Evolutionary conservation across 2,797 vertebrate species (phyloP).

Genomic region (Coluber constrictor): DNA sequence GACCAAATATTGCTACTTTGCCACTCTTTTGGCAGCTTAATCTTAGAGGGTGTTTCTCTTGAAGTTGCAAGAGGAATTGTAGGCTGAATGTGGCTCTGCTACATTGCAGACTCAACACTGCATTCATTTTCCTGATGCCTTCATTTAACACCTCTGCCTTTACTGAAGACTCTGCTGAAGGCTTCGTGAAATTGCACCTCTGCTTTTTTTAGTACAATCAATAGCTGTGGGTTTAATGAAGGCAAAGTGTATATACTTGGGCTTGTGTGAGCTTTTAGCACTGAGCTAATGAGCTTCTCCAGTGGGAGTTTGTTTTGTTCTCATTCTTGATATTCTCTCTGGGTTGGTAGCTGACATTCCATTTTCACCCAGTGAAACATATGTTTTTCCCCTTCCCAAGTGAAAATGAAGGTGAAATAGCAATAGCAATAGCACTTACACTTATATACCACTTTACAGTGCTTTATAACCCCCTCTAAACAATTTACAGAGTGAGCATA

Average conservation of each 20-base stretch:
- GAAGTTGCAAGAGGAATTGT: neutral
- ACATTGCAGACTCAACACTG: neutral
- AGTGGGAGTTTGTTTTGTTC: neutral
- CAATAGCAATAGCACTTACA: no score
- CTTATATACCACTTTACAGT: no score
- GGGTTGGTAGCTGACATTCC: neutral
- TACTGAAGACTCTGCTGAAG: neutral
- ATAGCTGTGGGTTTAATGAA: neutral
- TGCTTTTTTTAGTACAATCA: neutral
- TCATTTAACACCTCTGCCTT: neutral
- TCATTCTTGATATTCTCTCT: constrained; percentile 5
- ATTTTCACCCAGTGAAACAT: neutral
- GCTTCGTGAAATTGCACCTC: neutral
- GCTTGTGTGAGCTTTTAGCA: neutral
- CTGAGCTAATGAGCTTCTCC: constrained; percentile 10
- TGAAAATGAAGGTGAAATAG: neutral
- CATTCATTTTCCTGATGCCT: neutral
- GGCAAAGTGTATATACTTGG: neutral
- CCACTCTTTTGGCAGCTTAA: neutral
- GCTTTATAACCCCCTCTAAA: no score
- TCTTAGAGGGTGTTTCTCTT: neutral
- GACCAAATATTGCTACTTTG: neutral
- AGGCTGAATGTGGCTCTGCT: neutral
- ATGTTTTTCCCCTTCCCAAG: accelerated
- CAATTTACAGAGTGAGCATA: no score